Percentiles rank a stretch among this genome's conserved stretches.
phyloP scores from a whole-genome alignment of 2,797 vertebrate species.

The Euthynnus affinis region DNA sequence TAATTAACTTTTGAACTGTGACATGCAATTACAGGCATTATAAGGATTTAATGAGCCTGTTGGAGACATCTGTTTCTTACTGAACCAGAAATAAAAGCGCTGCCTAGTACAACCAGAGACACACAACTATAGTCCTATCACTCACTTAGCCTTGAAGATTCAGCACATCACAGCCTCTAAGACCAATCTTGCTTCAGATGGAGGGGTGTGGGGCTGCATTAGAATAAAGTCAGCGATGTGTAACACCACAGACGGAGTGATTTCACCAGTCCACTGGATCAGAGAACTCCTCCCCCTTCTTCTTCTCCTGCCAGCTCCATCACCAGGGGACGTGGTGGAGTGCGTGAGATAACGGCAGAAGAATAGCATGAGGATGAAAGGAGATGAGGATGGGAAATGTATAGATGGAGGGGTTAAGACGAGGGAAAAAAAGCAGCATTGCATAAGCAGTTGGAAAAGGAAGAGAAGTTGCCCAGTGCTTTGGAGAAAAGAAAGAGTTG shows the following conservation, averaged over 20 bases:
- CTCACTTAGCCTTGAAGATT: conserved; percentile 32
- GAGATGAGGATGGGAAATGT: conserved; percentile 35
- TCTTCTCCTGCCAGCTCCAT: conserved; percentile 70
- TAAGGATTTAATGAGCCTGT: conserved; percentile 47
- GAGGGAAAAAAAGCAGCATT: conserved; percentile 27
- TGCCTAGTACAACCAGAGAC: neutral
- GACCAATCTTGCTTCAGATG: conserved; percentile 1
- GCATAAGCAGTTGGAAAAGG: conserved; percentile 31
- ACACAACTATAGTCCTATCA: neutral
- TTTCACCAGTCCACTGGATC: conserved; percentile 45
- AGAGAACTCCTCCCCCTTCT: conserved; percentile 65
- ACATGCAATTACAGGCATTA: conserved; percentile 47
- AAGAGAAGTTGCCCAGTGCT: conserved; percentile 3
- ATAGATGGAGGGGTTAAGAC: conserved; percentile 39
- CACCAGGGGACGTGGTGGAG: conserved; percentile 57
- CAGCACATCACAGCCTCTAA: conserved; percentile 26
- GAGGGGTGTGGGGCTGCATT: conserved; percentile 9
- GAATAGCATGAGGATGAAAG: conserved; percentile 37
- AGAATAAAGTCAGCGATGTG: conserved; percentile 17
- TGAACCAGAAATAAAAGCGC: conserved; percentile 25
- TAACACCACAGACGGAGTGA: conserved; percentile 39
- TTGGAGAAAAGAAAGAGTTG: conserved; percentile 18
- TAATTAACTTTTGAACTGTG: conserved; percentile 63
- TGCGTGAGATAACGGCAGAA: conserved; percentile 39
- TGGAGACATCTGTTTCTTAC: conserved; percentile 39